A percentile compares a stretch with the other conserved stretches of the same genome.
phyloP scores from a whole-genome alignment of 2,113 vertebrate genomes.

The Vicugna pacos region DNA sequence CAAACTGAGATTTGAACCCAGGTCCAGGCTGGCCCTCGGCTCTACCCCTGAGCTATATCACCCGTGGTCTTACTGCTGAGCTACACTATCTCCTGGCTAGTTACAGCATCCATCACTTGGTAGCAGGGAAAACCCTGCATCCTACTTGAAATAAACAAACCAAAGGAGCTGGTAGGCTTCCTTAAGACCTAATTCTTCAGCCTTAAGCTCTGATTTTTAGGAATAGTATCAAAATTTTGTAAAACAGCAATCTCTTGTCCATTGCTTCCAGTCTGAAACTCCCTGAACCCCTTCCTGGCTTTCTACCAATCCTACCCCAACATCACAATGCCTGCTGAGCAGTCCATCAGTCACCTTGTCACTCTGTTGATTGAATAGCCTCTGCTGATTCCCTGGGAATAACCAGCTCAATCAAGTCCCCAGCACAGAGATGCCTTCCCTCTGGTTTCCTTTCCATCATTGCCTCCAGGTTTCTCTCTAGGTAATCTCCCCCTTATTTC shows the following conservation, averaged over 20 bases:
- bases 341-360: background rate
- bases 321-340: background rate
- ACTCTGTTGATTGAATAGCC: background rate
- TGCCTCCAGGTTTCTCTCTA: background rate
- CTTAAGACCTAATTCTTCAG: background rate
- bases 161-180: background rate
- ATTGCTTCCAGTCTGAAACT: background rate
- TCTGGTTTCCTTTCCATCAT: background rate
- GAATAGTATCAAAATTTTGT: background rate
- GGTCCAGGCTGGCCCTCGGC: background rate
- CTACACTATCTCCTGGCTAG: background rate
- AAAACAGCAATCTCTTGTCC: background rate
- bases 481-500: slow-evolving; percentile 12
- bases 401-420: background rate
- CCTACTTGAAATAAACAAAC: background rate
- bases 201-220: background rate
- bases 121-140: background rate
- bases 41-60: background rate
- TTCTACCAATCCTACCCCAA: background rate
- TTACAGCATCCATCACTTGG: background rate
- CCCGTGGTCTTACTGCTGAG: background rate
- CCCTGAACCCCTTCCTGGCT: background rate
- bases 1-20: background rate
- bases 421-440: background rate
- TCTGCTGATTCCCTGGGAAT: slow-evolving; percentile 1